Evolutionary conservation across 2,113 vertebrate genomes (phyloP).

Genomic region (Bettongia penicillata): DNA sequence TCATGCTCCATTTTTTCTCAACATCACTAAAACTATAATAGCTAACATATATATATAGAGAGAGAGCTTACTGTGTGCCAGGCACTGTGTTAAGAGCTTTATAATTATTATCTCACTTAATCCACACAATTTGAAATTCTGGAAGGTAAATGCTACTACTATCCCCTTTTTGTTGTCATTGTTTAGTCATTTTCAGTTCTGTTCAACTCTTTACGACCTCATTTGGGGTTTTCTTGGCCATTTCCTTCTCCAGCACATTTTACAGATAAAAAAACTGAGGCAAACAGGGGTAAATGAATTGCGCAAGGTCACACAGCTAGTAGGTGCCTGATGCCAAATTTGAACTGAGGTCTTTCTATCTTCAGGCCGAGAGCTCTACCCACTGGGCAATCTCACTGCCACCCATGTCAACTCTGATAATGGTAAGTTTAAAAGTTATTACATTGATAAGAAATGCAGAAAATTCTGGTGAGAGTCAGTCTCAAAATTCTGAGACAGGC

Average conservation of each 20-base stretch:
- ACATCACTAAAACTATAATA: constrained; percentile 7
- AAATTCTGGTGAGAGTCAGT: not conserved
- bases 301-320: not conserved
- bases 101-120: not conserved
- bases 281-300: not conserved
- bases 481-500: not conserved
- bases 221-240: not conserved
- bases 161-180: not conserved
- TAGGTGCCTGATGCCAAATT: not conserved
- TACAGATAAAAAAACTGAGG: not conserved
- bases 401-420: not conserved
- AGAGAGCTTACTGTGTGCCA: not conserved
- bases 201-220: not conserved
- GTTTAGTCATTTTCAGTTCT: not conserved
- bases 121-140: not conserved
- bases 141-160: not conserved
- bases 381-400: not conserved
- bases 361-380: not conserved
- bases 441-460: not conserved
- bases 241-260: not conserved
- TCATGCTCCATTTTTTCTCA: not conserved
- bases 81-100: not conserved
- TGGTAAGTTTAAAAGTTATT: not conserved
- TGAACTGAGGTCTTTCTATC: not conserved
- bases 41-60: not conserved